phyloP scores from a whole-genome alignment of 2,113 vertebrate genomes.

The Zootoca vivipara region DNA sequence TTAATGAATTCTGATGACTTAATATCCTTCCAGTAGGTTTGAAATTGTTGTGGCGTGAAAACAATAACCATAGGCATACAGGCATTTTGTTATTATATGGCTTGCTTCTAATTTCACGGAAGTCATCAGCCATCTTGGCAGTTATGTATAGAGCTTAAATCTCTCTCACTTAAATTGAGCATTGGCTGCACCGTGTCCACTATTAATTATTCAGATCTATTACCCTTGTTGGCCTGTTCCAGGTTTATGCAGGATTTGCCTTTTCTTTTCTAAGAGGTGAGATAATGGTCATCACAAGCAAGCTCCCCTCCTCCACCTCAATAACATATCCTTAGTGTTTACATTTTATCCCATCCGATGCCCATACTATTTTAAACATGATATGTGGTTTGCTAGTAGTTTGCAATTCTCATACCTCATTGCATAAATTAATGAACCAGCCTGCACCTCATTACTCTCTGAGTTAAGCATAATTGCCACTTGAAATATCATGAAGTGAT shows the following conservation, averaged over 20 bases:
- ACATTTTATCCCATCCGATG: slow-evolving; percentile 43
- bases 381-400: slow-evolving; percentile 61
- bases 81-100: neutral
- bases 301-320: slow-evolving; percentile 7
- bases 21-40: neutral
- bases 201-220: neutral
- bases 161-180: neutral
- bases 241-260: slow-evolving; percentile 31
- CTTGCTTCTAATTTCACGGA: neutral
- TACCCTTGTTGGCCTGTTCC: neutral
- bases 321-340: slow-evolving; percentile 9
- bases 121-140: neutral
- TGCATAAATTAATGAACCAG: slow-evolving; percentile 62
- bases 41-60: neutral
- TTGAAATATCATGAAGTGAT: slow-evolving; percentile 23
- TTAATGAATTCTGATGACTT: neutral
- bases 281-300: neutral
- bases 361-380: slow-evolving; percentile 57
- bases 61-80: neutral
- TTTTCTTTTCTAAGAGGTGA: neutral
- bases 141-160: neutral
- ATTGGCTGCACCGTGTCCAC: neutral
- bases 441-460: slow-evolving; percentile 44
- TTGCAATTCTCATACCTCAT: slow-evolving; percentile 36
- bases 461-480: slow-evolving; percentile 54